Evolutionary conservation across 2,113 vertebrate species (phyloP).

Genomic region (Cebus imitator): DNA sequence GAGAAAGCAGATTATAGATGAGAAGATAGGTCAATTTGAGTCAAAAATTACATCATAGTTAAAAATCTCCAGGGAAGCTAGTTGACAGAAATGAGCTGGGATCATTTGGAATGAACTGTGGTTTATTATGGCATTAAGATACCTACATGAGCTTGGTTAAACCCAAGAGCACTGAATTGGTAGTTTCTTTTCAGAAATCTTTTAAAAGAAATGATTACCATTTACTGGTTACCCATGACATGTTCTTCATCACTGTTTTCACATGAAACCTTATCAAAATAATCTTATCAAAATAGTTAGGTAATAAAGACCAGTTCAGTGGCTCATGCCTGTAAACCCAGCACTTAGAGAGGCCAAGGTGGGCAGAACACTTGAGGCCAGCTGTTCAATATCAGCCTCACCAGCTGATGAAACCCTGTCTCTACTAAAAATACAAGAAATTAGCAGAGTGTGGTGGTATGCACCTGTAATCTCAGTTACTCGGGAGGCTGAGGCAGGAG

Average conservation of each 20-base stretch:
- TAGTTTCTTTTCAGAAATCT: constrained; percentile 25
- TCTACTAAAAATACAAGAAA: no score
- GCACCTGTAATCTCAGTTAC: no score
- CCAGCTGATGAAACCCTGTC: no score
- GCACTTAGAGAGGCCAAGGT: no score
- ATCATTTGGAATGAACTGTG: constrained; percentile 70
- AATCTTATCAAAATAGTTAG: background rate
- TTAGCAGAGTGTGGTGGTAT: no score
- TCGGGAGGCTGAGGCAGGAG: no score
- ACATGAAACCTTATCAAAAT: background rate
- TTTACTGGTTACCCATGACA: constrained; percentile 22
- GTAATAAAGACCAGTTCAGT: background rate
- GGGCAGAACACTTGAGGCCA: no score
- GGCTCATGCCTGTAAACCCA: no score
- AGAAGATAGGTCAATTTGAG: constrained; percentile 23
- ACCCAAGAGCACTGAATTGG: background rate
- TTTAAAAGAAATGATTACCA: background rate
- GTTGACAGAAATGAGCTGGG: constrained; percentile 53
- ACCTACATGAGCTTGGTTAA: constrained; percentile 49
- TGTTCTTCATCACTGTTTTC: constrained; percentile 5
- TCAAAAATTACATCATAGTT: constrained; percentile 55
- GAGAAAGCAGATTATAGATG: background rate
- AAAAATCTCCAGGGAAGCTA: constrained; percentile 54
- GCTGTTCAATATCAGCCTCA: no score
- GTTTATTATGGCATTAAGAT: constrained; percentile 29